Evolutionary conservation across 2,888 invertebrate genomes (phyloP).

Genomic region (Notodonta dromedarius): DNA sequence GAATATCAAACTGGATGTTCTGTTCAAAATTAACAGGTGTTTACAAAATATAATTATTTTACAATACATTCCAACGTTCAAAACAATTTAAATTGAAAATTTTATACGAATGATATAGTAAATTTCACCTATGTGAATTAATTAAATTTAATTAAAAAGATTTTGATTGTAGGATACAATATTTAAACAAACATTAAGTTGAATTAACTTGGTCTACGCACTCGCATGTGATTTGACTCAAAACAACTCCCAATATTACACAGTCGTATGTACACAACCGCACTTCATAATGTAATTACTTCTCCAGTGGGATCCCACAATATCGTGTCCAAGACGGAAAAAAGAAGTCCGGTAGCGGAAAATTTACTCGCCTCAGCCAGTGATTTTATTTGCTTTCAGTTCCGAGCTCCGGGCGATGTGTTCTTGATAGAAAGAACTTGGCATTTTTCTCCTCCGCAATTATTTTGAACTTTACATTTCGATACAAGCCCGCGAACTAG

Average conservation of each 20-base stretch:
- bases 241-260: background rate
- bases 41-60: too few relatives aligned
- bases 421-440: slow-evolving; percentile 32
- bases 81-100: too few relatives aligned
- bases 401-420: slow-evolving; percentile 20
- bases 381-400: slow-evolving; percentile 40
- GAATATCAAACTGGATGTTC: too few relatives aligned
- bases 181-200: too few relatives aligned
- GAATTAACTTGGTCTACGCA: too few relatives aligned
- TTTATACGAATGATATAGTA: too few relatives aligned
- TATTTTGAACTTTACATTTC: slow-evolving; percentile 41
- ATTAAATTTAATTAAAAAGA: too few relatives aligned
- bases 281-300: slow-evolving; percentile 34
- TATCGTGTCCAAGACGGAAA: slow-evolving; percentile 31
- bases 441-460: slow-evolving; percentile 35
- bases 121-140: too few relatives aligned
- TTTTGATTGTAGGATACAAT: too few relatives aligned
- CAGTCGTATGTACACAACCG: background rate
- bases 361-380: slow-evolving; percentile 38
- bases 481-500: slow-evolving; percentile 27
- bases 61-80: too few relatives aligned
- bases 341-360: slow-evolving; percentile 29
- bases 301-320: slow-evolving; percentile 24
- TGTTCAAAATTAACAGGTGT: too few relatives aligned
- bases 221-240: too few relatives aligned